Percentiles rank a stretch among this genome's conserved stretches.
phyloP scores from a whole-genome alignment of 2,797 vertebrate species.

The Hyperoplus immaculatus region DNA sequence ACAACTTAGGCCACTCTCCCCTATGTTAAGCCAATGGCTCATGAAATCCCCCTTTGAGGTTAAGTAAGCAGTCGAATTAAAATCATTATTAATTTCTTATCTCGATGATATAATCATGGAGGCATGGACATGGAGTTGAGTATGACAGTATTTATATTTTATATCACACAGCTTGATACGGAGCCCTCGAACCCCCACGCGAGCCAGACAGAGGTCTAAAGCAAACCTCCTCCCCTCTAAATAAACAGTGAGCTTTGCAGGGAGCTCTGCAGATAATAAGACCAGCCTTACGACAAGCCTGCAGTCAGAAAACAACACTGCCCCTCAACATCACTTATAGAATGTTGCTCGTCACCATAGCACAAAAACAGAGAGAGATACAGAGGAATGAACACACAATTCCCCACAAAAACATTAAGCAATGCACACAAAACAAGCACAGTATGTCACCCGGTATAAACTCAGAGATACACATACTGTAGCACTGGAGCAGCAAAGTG shows the following conservation, averaged over 20 bases:
- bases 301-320: constrained; percentile 28
- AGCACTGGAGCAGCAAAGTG: constrained; percentile 16
- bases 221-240: constrained; percentile 53
- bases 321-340: constrained; percentile 36
- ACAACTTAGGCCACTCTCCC: no score
- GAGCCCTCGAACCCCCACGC: constrained; percentile 34
- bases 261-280: constrained; percentile 70
- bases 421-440: background rate
- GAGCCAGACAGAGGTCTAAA: constrained; percentile 45
- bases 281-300: constrained; percentile 33
- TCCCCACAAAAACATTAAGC: background rate
- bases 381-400: constrained; percentile 2
- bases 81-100: constrained; percentile 16
- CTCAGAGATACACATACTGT: constrained; percentile 6
- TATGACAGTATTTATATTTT: constrained; percentile 47
- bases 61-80: constrained; percentile 1
- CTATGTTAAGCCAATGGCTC: background rate
- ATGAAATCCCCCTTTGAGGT: background rate
- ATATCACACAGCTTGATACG: constrained; percentile 33
- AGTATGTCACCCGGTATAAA: constrained; percentile 15
- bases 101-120: background rate
- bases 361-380: background rate
- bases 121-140: constrained; percentile 10
- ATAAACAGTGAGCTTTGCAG: constrained; percentile 60
- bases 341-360: background rate